Evolutionary conservation across 2,113 vertebrate species (phyloP).

Genomic region (Pelobates fuscus): DNA sequence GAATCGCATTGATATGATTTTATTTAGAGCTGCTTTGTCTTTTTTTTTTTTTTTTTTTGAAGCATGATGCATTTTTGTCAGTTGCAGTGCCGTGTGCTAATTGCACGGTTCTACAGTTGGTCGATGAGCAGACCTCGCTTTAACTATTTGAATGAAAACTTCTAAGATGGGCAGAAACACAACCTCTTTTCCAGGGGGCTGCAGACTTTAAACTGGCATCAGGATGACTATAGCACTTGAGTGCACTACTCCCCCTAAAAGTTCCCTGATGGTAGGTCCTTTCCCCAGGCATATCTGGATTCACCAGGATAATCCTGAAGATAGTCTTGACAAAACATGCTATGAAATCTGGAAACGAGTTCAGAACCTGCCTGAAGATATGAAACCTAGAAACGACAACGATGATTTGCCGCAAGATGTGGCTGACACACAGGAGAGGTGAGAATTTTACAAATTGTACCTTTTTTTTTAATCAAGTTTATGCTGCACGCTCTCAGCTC

Average conservation of each 20-base stretch:
- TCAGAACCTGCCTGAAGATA: constrained; percentile 52
- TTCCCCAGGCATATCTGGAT: constrained; percentile 79
- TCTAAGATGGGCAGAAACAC: constrained; percentile 42
- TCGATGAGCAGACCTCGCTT: constrained; percentile 64
- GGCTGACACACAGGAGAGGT: background rate
- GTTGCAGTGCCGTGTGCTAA: constrained; percentile 53
- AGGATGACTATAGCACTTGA: constrained; percentile 53
- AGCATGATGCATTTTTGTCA: background rate
- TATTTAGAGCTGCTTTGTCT: background rate
- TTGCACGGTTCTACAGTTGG: constrained; percentile 59
- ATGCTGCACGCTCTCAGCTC: no score
- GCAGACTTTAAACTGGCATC: constrained; percentile 1
- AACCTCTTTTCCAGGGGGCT: background rate
- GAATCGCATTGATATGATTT: no score
- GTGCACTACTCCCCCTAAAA: constrained; percentile 33
- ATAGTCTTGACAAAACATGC: constrained; percentile 72
- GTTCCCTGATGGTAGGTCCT: constrained; percentile 63
- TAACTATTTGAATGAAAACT: constrained; percentile 58
- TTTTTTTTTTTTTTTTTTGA: background rate
- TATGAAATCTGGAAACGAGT: constrained; percentile 73
- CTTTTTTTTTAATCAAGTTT: background rate
- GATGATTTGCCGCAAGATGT: background rate
- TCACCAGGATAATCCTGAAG: constrained; percentile 68
- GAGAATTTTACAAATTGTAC: constrained; percentile 4
- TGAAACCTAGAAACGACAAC: constrained; percentile 41